Percentiles rank a stretch among this genome's conserved stretches.
These are phyloP conservation scores for Ctenodactylus gundi DNA, from an alignment of 2,113 vertebrate species.

Conservation along the genomic window DNA sequence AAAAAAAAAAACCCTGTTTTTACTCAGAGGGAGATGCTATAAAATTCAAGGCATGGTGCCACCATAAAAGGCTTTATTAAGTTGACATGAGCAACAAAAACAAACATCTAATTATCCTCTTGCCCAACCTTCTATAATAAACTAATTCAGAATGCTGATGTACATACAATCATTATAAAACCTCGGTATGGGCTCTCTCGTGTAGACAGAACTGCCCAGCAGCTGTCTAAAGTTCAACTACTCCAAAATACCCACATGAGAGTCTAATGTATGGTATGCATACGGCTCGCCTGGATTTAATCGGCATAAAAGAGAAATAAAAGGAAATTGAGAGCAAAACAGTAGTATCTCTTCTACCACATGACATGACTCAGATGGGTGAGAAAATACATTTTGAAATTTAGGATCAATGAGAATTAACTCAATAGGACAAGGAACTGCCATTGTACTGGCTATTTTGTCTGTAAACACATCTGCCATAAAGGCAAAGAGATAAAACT, in stretches of 20 bases:
- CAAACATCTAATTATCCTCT: slow-evolving; percentile 9
- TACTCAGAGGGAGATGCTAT: slow-evolving; percentile 12
- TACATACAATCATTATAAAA: not conserved
- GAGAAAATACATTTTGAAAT: slow-evolving; percentile 21
- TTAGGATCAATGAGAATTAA: not conserved
- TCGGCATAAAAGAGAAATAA: not conserved
- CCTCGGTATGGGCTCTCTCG: not conserved
- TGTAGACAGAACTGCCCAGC: not conserved
- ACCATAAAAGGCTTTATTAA: not conserved
- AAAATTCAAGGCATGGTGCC: slow-evolving; percentile 13
- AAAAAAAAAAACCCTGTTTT: not conserved
- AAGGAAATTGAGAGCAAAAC: not conserved
- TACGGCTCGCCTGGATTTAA: not conserved
- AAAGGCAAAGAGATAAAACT: not conserved
- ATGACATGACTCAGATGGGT: not conserved
- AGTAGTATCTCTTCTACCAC: not conserved
- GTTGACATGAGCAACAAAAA: slow-evolving; percentile 24
- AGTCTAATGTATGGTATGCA: not conserved
- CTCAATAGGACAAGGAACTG: not conserved
- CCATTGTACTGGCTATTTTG: not conserved
- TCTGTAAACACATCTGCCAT: not conserved
- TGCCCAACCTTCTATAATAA: slow-evolving; percentile 49
- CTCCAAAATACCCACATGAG: not conserved
- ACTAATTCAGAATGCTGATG: slow-evolving; percentile 11
- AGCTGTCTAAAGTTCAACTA: not conserved